phyloP scores from a whole-genome alignment of 2,888 invertebrate genomes.

The Eilema sororculum region DNA sequence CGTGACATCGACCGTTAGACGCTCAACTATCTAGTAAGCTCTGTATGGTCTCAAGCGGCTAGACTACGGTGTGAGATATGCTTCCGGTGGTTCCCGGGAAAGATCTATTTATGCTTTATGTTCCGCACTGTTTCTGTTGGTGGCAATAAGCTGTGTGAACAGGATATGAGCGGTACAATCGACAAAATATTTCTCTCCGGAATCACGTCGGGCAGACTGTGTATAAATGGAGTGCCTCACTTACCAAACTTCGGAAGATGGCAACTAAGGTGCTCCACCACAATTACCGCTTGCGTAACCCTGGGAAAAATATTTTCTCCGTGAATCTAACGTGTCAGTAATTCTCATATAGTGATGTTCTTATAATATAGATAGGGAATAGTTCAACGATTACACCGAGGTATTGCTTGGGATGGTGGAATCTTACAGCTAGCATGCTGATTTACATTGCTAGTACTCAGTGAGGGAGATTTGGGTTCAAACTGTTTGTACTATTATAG shows the following conservation, averaged over 20 bases:
- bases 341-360: slow-evolving; percentile 81
- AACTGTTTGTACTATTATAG: slow-evolving; percentile 64
- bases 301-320: slow-evolving; percentile 87
- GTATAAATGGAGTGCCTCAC: slow-evolving; percentile 86
- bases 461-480: slow-evolving; percentile 65
- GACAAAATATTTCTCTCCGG: slow-evolving; percentile 87
- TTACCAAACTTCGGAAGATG: slow-evolving; percentile 87
- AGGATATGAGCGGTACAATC: slow-evolving; percentile 84
- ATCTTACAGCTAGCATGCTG: slow-evolving; percentile 80
- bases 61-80: slow-evolving; percentile 80
- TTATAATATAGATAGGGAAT: slow-evolving; percentile 70
- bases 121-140: slow-evolving; percentile 81
- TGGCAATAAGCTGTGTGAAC: slow-evolving; percentile 78
- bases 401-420: slow-evolving; percentile 74
- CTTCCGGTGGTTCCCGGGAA: slow-evolving; percentile 86
- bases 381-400: slow-evolving; percentile 71
- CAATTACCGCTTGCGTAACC: slow-evolving; percentile 87
- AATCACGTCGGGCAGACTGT: slow-evolving; percentile 86
- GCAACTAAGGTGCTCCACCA: slow-evolving; percentile 87
- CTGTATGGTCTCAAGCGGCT: slow-evolving; percentile 78
- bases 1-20: slow-evolving; percentile 82
- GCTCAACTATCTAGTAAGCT: slow-evolving; percentile 77
- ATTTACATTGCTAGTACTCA: slow-evolving; percentile 67
- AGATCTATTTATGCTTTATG: slow-evolving; percentile 86
- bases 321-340: slow-evolving; percentile 87